Conservation (phyloP, 2,797 vertebrate species). For the Sternotherus odoratus region DNA sequence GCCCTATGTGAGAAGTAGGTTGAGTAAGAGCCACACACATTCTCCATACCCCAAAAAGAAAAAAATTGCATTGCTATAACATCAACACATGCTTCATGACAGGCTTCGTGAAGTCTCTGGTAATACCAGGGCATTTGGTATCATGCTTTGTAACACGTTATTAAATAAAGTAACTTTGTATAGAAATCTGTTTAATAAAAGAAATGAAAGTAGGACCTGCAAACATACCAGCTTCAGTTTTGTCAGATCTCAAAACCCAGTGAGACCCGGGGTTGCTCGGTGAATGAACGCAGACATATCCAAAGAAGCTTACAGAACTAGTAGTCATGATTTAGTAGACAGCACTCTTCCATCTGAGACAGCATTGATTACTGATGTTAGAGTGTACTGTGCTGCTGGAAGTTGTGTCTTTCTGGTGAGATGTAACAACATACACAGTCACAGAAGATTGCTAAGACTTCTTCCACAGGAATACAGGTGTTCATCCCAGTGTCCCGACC, state of each 20-base stretch:
- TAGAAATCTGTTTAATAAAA: background rate
- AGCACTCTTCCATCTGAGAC: constrained; percentile 1
- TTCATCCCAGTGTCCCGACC: constrained; percentile 46
- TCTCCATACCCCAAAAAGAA: background rate
- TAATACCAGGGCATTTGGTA: background rate
- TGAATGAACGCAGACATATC: constrained; percentile 36
- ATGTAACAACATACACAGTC: background rate
- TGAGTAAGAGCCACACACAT: background rate
- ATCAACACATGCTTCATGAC: background rate
- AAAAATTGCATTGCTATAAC: background rate
- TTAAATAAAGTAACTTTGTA: background rate
- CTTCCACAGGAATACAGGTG: constrained; percentile 61
- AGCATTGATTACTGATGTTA: background rate
- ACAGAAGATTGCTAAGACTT: constrained; percentile 61
- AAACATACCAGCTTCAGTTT: background rate
- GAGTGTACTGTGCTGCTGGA: background rate
- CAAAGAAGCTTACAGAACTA: constrained; percentile 18
- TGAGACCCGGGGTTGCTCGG: constrained; percentile 26
- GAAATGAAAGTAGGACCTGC: background rate
- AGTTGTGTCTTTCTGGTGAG: constrained; percentile 39
- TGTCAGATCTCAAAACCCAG: background rate
- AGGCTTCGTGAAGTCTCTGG: background rate
- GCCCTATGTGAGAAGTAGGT: background rate
- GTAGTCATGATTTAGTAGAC: constrained; percentile 34
- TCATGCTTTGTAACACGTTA: background rate